Percentiles rank a stretch among this genome's conserved stretches.
Conservation (phyloP, 2,797 vertebrate genomes). For the Anabas testudineus region DNA sequence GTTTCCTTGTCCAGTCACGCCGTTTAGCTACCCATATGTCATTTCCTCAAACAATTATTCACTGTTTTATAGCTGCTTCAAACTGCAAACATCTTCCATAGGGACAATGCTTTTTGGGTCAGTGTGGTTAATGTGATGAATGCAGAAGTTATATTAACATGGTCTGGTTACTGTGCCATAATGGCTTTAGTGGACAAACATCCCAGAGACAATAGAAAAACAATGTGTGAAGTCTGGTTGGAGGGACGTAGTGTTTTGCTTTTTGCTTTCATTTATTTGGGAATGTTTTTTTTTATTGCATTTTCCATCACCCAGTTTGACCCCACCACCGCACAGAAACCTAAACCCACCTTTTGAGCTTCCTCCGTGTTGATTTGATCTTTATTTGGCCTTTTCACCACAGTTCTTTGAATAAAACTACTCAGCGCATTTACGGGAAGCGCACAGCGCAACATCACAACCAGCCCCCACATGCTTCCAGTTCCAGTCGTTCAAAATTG, state of each 20-base stretch:
- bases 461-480: slow-evolving; percentile 65
- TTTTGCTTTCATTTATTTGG: neutral
- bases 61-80: no score
- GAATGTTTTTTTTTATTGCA: slow-evolving; percentile 10
- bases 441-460: slow-evolving; percentile 73
- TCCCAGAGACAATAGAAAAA: no score
- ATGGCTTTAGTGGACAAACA: no score
- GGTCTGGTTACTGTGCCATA: no score
- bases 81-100: no score
- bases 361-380: slow-evolving; percentile 77
- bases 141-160: no score
- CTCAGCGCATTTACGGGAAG: slow-evolving; percentile 83
- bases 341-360: slow-evolving; percentile 41
- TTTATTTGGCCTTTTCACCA: slow-evolving; percentile 79
- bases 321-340: slow-evolving; percentile 35
- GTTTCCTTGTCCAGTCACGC: no score
- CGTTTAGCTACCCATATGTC: no score
- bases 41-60: no score
- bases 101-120: no score
- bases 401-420: slow-evolving; percentile 83
- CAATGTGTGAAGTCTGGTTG: no score
- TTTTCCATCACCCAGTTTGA: slow-evolving; percentile 65
- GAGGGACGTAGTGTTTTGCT: slow-evolving; percentile 8
- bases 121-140: no score
- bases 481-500: slow-evolving; percentile 73